These are phyloP conservation scores for Diadumene lineata DNA, from an alignment of 92 coral and sea anemone species.

Conservation along the genomic window DNA sequence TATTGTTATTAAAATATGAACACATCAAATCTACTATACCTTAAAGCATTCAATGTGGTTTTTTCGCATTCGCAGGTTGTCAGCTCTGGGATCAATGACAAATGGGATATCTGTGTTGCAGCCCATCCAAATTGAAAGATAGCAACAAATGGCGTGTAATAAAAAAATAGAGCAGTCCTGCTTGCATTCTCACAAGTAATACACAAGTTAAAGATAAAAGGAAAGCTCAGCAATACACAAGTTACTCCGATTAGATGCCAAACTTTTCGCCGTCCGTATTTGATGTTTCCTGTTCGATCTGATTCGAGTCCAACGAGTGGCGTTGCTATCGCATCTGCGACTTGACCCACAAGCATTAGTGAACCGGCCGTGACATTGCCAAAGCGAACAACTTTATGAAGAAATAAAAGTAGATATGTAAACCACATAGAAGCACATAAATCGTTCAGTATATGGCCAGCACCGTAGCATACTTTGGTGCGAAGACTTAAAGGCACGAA, in stretches of 20 bases:
- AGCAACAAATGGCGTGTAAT: constrained; percentile 82
- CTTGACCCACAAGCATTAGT: constrained; percentile 81
- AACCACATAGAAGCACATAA: constrained; percentile 98
- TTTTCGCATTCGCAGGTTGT: constrained; percentile 73
- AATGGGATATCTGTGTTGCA: constrained; percentile 93
- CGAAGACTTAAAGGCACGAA: constrained; percentile 28
- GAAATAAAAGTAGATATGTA: constrained; percentile 79
- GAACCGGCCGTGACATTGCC: constrained; percentile 81
- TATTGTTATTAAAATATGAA: too few relatives aligned
- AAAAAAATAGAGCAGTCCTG: constrained; percentile 61
- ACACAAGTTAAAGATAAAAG: constrained; percentile 87
- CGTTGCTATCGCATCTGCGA: constrained; percentile 88
- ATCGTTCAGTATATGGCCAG: constrained; percentile 90
- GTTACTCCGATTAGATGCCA: constrained; percentile 94
- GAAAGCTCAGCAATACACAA: constrained; percentile 82
- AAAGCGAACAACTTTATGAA: constrained; percentile 80
- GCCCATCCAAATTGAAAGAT: constrained; percentile 99
- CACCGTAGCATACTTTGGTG: constrained; percentile 79
- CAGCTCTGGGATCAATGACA: constrained; percentile 93
- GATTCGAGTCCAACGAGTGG: constrained; percentile 98
- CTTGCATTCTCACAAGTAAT: constrained; percentile 59
- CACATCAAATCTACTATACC: too few relatives aligned
- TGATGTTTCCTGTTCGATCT: constrained; percentile 77
- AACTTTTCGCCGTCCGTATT: constrained; percentile 83
- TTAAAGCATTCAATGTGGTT: constrained; percentile 79